Conservation (phyloP, 2,888 invertebrate genomes). For the Arctia plantaginis region DNA sequence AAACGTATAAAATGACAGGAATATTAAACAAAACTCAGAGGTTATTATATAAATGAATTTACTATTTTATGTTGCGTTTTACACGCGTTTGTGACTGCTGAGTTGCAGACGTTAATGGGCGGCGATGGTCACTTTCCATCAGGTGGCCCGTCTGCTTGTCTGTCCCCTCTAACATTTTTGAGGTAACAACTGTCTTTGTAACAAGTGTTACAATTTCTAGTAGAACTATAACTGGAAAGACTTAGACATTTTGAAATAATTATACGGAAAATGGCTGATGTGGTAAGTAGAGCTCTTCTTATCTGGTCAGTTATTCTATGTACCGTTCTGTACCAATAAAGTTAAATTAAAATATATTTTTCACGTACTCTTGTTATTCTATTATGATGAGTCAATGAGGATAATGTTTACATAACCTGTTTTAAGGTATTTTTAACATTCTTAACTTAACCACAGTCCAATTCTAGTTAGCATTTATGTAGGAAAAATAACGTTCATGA, state of each 20-base stretch:
- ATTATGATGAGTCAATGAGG: slow-evolving; percentile 30
- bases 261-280: background rate
- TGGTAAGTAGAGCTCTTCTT: background rate
- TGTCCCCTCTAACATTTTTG: no score
- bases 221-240: background rate
- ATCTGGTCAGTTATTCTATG: background rate
- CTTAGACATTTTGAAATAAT: no score
- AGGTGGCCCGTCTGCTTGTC: no score
- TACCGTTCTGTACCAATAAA: background rate
- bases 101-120: no score
- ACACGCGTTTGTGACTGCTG: no score
- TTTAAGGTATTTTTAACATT: slow-evolving; percentile 8
- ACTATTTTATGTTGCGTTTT: background rate
- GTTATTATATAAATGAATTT: background rate
- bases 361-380: background rate
- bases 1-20: background rate
- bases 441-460: slow-evolving; percentile 4
- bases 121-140: no score
- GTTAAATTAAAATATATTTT: background rate
- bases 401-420: slow-evolving; percentile 23
- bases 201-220: background rate
- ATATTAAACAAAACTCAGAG: background rate
- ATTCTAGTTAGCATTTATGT: background rate
- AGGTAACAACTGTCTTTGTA: no score
- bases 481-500: background rate